Conservation (phyloP, 1,140 invertebrate genomes). For the Triops longicaudatus region DNA sequence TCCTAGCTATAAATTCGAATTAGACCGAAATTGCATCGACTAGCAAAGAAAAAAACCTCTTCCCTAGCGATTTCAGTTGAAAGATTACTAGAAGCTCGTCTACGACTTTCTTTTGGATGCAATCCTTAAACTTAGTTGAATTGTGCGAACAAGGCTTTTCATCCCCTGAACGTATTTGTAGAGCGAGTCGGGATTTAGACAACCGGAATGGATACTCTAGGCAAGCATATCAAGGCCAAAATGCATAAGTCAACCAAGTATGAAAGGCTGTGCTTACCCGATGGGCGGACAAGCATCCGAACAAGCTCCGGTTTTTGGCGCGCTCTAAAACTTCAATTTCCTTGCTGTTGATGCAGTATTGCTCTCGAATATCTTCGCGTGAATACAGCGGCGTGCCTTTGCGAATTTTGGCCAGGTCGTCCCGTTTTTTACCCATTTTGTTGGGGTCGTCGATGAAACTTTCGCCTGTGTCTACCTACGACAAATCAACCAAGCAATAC, state of each 20-base stretch:
- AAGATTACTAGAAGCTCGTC: too few species aligned
- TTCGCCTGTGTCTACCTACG: background rate
- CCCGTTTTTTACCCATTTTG: conserved; percentile 21
- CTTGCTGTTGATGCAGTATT: conserved; percentile 86
- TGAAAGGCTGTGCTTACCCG: conserved; percentile 42
- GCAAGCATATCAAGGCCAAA: background rate
- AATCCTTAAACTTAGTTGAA: too few species aligned
- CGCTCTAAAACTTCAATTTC: conserved; percentile 73
- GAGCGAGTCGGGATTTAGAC: background rate
- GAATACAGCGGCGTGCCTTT: conserved; percentile 62
- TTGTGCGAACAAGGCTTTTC: too few species aligned
- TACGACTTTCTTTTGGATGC: too few species aligned
- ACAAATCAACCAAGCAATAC: background rate
- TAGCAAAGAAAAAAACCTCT: too few species aligned
- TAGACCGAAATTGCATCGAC: too few species aligned
- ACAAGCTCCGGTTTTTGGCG: conserved; percentile 49
- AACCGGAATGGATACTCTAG: conserved; percentile 13
- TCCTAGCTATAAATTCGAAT: too few species aligned
- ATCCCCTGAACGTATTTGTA: too few species aligned
- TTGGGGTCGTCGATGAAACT: background rate
- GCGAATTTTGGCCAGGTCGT: conserved; percentile 24
- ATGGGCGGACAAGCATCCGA: conserved; percentile 72
- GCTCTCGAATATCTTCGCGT: conserved; percentile 75
- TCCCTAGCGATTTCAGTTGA: too few species aligned
- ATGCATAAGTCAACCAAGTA: background rate